Base-by-base conservation (phyloP, 2,113 vertebrate species). In the Perca flavescens region DNA sequence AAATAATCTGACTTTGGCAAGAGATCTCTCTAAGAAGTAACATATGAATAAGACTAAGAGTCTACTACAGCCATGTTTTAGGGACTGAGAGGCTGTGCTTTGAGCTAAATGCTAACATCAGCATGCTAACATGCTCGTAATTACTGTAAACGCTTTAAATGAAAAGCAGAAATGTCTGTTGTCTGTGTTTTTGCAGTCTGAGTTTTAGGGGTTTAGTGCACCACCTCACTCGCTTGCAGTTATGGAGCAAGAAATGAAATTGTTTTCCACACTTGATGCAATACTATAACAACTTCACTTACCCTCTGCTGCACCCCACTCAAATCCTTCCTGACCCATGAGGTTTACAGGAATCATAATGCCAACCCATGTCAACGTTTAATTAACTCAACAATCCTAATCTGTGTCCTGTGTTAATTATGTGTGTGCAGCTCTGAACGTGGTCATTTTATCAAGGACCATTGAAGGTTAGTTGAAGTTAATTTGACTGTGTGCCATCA, bases 341-440 rank as follows among this genome's bases (percentile, higher is more conserved):
- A 82, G 72, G 34, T 34, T 74, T 47, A 69, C 31, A 58, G 73
- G 81, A 80, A 75, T 73, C 46, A 34, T 50, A 71, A 76, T 34
- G 17, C 57, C 21, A 66, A 57, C 25, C 36, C 67, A 58, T 71
- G 84, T 77, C 25, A 77, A 64, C 40, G 43, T 50, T 91, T 91
- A 91, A 94, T 94, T 93, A 93, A 92, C 90, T 83, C 83, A 50
- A 65, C 69, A 49, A 31, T 34, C 46, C 67, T 90, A 90, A 93
- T 91, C 92, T 17, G 53, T 62, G 71, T 53, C 50, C 21, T 47
- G 57, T 79, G 83, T 88, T 91, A 90, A 91, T 90, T 71, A 80
- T 1, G 50, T 65, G n/a, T n/a, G 19, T 25, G 80, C 75, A 57
- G 73, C 47, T 77, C 64, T 73, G 21, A 80, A 68, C 74, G 81